Percentiles rank a stretch among this genome's conserved stretches.
These are phyloP conservation scores for Halichondria panicea DNA, from an alignment of 37 sponge, comb jelly and placozoan species.

Conservation along the genomic window DNA sequence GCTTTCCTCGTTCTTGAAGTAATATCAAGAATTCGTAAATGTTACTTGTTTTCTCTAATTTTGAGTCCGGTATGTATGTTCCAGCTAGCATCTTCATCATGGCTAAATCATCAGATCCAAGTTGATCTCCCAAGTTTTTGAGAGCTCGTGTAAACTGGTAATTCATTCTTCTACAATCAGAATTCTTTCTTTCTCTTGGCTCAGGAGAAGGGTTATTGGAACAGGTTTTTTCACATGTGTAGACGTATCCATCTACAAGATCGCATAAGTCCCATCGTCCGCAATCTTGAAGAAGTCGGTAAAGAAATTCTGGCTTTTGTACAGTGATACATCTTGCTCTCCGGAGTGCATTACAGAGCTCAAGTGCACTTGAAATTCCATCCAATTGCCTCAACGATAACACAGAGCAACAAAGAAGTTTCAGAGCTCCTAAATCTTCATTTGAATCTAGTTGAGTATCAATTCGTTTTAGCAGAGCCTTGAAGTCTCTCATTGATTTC, in stretches of 20 bases:
- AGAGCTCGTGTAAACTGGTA: neutral
- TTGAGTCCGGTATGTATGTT: neutral
- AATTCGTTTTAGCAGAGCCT: neutral
- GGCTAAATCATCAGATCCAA: neutral
- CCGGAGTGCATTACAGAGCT: neutral
- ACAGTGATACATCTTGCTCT: neutral
- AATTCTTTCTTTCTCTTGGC: neutral
- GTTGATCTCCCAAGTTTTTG: slow-evolving; percentile 2
- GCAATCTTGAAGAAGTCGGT: neutral
- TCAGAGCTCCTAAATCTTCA: neutral
- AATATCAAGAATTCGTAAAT: neutral
- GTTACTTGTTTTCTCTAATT: neutral
- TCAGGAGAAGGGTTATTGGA: neutral
- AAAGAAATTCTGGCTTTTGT: neutral
- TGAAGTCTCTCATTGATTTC: too few relatives aligned
- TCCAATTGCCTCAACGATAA: neutral
- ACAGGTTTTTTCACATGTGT: neutral
- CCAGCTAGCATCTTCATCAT: neutral
- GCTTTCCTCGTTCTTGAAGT: slow-evolving; percentile 5
- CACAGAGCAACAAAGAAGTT: neutral
- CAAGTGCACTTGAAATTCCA: neutral
- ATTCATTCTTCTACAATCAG: neutral
- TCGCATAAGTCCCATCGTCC: neutral
- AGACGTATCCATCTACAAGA: neutral
- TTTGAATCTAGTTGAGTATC: neutral